A percentile compares a stretch with the other conserved stretches of the same genome.
Evolutionary conservation across 2,113 vertebrate species (phyloP).

Genomic region (Pimephales promelas): DNA sequence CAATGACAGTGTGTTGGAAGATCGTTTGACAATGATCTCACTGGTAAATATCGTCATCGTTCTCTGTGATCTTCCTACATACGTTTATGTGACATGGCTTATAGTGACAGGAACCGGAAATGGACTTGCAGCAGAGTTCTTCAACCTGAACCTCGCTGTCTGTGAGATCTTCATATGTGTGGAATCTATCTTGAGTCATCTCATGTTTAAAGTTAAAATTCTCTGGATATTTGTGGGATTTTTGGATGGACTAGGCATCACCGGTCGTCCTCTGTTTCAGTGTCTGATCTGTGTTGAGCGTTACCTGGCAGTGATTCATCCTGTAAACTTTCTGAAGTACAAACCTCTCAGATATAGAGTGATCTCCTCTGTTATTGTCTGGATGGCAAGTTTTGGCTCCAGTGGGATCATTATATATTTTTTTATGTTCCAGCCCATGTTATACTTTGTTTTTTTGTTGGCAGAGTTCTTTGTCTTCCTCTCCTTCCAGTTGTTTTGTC

Average conservation of each 20-base stretch:
- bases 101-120: not conserved
- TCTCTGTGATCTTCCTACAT: not conserved
- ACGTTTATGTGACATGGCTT: not conserved
- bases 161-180: constrained; percentile 16
- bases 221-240: not conserved
- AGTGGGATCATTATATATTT: not conserved
- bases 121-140: constrained; percentile 6
- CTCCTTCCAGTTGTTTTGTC: not conserved
- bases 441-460: not conserved
- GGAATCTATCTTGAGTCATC: not conserved
- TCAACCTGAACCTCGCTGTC: not conserved
- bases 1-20: no score
- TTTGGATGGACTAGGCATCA: not conserved
- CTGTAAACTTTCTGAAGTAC: not conserved
- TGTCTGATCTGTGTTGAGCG: not conserved
- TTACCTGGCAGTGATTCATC: constrained; percentile 11
- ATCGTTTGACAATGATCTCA: not conserved
- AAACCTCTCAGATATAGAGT: constrained; percentile 31
- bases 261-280: constrained; percentile 20
- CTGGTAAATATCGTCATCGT: not conserved
- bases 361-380: constrained; percentile 13
- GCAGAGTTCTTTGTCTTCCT: not conserved
- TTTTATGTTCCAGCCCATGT: not conserved
- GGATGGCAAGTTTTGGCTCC: not conserved
- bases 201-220: not conserved